Evolutionary conservation across 2,797 vertebrate genomes (phyloP), one percentile per base, ranked within the genome.

Genomic region (Pantherophis vulpinus): DNA sequence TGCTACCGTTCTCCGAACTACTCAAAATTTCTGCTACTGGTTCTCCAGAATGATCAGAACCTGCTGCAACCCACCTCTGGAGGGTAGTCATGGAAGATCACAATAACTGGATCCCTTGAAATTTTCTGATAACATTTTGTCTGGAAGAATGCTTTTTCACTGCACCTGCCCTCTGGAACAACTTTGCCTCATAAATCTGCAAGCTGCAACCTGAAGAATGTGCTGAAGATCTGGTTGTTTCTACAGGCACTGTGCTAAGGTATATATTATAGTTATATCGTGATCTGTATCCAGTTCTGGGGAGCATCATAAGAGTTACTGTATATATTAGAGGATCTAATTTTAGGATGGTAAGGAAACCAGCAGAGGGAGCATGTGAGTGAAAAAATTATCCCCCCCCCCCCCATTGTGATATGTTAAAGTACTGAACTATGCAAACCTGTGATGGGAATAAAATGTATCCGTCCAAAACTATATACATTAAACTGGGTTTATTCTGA

Each of bases 281-380:
- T n/a, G 10, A 37, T 94, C 93, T 27, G 51, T 88, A 56, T 29
- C 12, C 88, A 63, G 79, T 89, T 94, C 25, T 60, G 59, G 1
- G 32, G 2, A 70, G 47, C 13, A 55, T 0, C 0, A 90, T 42
- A 83, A 93, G 37, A 42, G 74, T 47, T 83, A 83, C 20, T 47
- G 83, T 58, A 10, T 42, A 23, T 59, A 59, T 59, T 59, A 59
- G n/a, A 91, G 86, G 14, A 93, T 70, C 92, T 88, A 58, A 91
- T 59, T 94, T 66, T 59, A 18, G 29, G 27, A 55, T 32, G 89
- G 25, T 7, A 32, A 55, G 10, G 14, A 63, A 25, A 83, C 12
- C 91, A 94, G 91, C 87, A 94, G 93, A 94, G 91, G 93, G 93
- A 87, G 91, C 29, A 16, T 60, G 88, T 70, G 66, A 94, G 91